Base-by-base conservation (phyloP, 1,140 invertebrate species). In the Drosophila tani region DNA sequence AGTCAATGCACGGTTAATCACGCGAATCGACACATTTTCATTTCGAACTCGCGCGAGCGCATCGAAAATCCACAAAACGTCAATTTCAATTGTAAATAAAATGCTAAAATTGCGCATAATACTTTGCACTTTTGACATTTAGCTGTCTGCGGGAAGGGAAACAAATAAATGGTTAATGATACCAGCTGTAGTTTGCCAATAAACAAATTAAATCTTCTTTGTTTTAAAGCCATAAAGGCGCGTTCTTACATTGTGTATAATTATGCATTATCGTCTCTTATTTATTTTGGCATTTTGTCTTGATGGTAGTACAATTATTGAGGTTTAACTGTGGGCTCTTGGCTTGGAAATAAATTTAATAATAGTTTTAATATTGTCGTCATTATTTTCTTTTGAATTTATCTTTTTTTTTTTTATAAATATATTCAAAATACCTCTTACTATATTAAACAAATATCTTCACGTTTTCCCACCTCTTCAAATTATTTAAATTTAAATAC, bases 31-130 rank as follows among this genome's bases (percentile, higher is more conserved):
- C 29, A 49, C 43, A 50, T 47, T 50, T 67, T 73, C 60, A 46
- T 68, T 80, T 84, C 45, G 7, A 41, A 51, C 41, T 62, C 64
- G 47, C 70, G 57, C 57, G 58, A 81, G 78, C 78, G 64, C 68
- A 59, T 67, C 46, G 53, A 55, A 57, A 75, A 47, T 12, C 35
- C 57, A 68, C 55, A 64, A 70, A 81, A 66, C 43, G 50, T 46
- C 49, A 58, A 78, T 71, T 67, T 57, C 17, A 47, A 55, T 62
- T 81, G 62, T 32, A 69, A 67, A 76, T 27, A 38, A 41, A 58
- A 59, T 73, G 38, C 19, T 55, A 49, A 69, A 32, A 32, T 53
- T 41, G 53, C 46, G 53, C 40, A 49, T 41, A 76, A 46, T 67
- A 58, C 24, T 5, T 11, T 3, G 17, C 47, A 40, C 35, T 21